Base-by-base conservation (phyloP, 2,888 invertebrate genomes). In the Plebejus argus region DNA sequence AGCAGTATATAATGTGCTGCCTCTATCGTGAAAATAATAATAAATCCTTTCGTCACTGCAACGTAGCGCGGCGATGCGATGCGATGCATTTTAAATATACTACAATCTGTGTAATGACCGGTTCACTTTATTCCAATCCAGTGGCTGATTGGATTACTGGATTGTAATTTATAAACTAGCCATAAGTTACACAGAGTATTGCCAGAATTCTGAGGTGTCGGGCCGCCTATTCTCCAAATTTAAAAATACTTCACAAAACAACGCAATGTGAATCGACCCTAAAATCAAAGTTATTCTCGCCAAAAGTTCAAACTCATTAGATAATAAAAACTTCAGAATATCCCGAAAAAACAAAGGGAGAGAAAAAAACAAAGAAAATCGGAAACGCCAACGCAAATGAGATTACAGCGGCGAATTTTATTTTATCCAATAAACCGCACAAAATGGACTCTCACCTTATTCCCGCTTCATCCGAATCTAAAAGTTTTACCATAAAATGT, bases 381-480 rank as follows among this genome's bases (percentile, higher is more conserved):
- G 20, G 39, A 20, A 45, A 45, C 45, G 72, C 28, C 66, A 20
- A 72, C 72, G 72, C 45, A 72, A 72, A 72, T 72, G 72, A 72
- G 39, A 72, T 72, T 72, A 39, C 72, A 5, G 20, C 23, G 72
- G 20, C 45, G 12, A 72, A 72, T 45, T 72, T 72, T 72, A 71
- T 35, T 39, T 72, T 45, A 72, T 45, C 72, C 72, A 72, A 72
- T 72, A 72, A 72, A 23, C 39, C 72, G 15, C 39, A 45, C 72
- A 45, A 23, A 71, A 72, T 72, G 72, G 35, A 35, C 39, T 39
- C 45, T 45, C 72, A 35, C 45, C 20, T 72, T 72, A 20, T 72
- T 45, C 45, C 23, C n/a, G 39, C 35, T 45, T 39, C 45, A 66
- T 66, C 12, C 28, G 66, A 66, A 66, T 66, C 28, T 66, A 33